Percentiles rank a stretch among this genome's conserved stretches.
Evolutionary conservation across 2,888 invertebrate genomes (phyloP).

Genomic region (Oxycera nigricornis): DNA sequence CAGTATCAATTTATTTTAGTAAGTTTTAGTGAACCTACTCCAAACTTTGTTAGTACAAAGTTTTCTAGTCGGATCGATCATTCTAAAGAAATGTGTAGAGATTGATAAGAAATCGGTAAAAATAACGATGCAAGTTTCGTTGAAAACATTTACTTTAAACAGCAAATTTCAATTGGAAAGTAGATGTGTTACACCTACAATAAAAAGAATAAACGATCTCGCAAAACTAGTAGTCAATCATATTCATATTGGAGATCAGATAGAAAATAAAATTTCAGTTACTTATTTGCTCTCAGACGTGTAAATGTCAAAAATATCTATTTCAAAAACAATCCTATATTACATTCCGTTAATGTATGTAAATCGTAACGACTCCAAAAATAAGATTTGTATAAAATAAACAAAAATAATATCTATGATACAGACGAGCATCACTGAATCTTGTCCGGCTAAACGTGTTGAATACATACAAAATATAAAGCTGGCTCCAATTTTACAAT

Average conservation of each 20-base stretch:
- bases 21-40: not conserved
- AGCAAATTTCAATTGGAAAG: too few species aligned
- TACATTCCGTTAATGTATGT: not conserved
- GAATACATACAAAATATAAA: slow-evolving; percentile 22
- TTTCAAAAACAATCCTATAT: not conserved
- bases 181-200: too few species aligned
- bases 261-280: slow-evolving; percentile 20
- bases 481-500: slow-evolving; percentile 39
- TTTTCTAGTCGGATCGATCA: too few species aligned
- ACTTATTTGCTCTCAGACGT: not conserved
- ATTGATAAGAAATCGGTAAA: not conserved
- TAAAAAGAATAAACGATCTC: too few species aligned
- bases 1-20: not conserved
- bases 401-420: slow-evolving; percentile 29
- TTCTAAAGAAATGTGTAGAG: too few species aligned
- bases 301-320: not conserved
- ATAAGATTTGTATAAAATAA: slow-evolving; percentile 21
- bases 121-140: not conserved
- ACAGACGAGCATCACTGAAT: slow-evolving; percentile 12
- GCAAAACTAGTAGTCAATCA: too few species aligned
- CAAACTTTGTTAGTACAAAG: too few species aligned
- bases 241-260: slow-evolving; percentile 35
- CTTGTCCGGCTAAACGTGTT: not conserved
- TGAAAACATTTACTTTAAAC: too few species aligned
- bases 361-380: not conserved